A percentile compares a stretch with the other conserved stretches of the same genome.
Evolutionary conservation across 1,140 invertebrate genomes (phyloP).

Genomic region (Paraescarpia echinospica): DNA sequence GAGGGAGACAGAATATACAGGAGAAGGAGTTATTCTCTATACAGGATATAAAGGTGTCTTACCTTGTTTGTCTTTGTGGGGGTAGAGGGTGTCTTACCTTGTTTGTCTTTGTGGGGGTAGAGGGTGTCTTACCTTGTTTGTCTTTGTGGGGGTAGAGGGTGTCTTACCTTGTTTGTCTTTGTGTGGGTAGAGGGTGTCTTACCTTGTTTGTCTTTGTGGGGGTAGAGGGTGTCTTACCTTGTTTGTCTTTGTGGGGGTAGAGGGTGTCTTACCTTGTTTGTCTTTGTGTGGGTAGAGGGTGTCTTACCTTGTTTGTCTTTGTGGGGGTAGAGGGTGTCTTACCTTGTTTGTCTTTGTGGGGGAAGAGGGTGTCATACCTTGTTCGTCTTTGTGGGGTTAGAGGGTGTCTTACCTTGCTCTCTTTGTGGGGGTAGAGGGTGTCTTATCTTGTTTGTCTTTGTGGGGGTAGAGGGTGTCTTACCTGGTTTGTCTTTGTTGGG

Average conservation of each 20-base stretch:
- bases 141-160: slow-evolving; percentile 8
- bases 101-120: too few relatives aligned
- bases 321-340: not conserved
- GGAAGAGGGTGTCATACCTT: slow-evolving; percentile 1
- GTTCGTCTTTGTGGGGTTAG: too few relatives aligned
- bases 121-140: not conserved
- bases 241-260: too few relatives aligned
- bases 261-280: not conserved
- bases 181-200: not conserved
- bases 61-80: slow-evolving; percentile 10
- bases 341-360: slow-evolving; percentile 10
- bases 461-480: not conserved
- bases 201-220: slow-evolving; percentile 10
- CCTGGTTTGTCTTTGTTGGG: slow-evolving; percentile 7
- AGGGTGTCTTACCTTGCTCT: not conserved
- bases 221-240: slow-evolving; percentile 12
- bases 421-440: slow-evolving; percentile 10
- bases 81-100: slow-evolving; percentile 12
- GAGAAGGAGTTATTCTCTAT: too few relatives aligned
- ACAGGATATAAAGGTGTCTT: not conserved
- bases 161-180: too few relatives aligned
- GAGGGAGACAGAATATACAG: not conserved
- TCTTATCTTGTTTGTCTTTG: slow-evolving; percentile 11
- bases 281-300: slow-evolving; percentile 6
- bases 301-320: too few relatives aligned